phyloP scores from a whole-genome alignment of 2,797 vertebrate species.

The Aythya fuligula region DNA sequence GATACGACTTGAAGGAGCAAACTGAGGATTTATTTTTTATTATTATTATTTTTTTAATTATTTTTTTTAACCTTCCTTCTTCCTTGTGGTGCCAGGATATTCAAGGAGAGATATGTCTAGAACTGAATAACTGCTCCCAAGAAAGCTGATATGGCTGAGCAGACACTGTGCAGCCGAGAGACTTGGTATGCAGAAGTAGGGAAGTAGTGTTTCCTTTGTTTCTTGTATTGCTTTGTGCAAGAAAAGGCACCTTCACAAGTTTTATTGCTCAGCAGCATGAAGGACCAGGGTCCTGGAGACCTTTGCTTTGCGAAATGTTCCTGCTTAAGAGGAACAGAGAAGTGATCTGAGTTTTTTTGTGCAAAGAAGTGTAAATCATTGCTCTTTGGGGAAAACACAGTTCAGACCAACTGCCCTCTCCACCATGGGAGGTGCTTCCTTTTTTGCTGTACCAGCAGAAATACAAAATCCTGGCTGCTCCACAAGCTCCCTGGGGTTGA shows the following conservation, averaged over 20 bases:
- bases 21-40: neutral
- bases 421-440: neutral
- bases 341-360: neutral
- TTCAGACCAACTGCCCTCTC: neutral
- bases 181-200: neutral
- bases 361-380: neutral
- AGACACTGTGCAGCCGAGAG: neutral
- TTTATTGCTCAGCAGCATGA: neutral
- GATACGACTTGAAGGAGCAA: neutral
- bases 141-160: neutral
- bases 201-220: neutral
- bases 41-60: no score
- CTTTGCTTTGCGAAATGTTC: fast-evolving
- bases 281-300: neutral
- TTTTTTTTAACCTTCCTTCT: neutral
- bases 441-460: neutral
- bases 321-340: neutral
- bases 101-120: neutral
- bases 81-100: neutral
- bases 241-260: neutral
- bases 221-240: neutral
- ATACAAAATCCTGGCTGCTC: neutral
- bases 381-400: neutral
- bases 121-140: neutral
- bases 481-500: neutral